Evolutionary conservation across 2,888 invertebrate genomes (phyloP).

Genomic region (Aleiodes leptofemur): DNA sequence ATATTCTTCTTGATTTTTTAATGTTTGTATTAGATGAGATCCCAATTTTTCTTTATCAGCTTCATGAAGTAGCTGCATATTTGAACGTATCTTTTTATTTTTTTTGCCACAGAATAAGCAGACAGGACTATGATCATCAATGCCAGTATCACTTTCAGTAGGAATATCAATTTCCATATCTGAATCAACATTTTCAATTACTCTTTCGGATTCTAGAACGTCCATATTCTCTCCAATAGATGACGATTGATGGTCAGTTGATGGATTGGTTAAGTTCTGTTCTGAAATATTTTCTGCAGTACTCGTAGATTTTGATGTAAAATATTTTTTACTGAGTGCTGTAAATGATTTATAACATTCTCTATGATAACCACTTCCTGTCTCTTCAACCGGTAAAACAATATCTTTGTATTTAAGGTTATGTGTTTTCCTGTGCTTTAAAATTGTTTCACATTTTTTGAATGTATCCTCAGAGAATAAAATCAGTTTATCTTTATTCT

Average conservation of each 20-base stretch:
- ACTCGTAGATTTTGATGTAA: not conserved
- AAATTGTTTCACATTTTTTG: conserved; percentile 43
- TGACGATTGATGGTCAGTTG: not conserved
- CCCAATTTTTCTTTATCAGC: conserved; percentile 31
- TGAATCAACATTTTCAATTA: not conserved
- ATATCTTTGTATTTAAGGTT: conserved; percentile 51
- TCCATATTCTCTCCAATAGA: not conserved
- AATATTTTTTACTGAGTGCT: conserved; percentile 30
- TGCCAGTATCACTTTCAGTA: conserved; percentile 43
- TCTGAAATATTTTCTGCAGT: not conserved
- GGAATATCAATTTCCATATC: conserved; percentile 7
- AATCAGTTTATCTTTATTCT: not conserved
- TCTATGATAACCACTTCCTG: conserved; percentile 29
- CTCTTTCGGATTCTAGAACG: not conserved
- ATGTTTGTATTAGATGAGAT: too few species aligned
- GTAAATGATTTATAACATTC: conserved; percentile 39
- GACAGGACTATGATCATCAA: conserved; percentile 30
- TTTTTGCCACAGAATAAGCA: conserved; percentile 35
- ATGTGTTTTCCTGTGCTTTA: conserved; percentile 48
- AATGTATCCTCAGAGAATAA: conserved; percentile 42
- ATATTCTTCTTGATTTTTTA: conserved; percentile 50
- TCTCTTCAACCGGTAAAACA: conserved; percentile 33
- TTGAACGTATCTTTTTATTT: conserved; percentile 30
- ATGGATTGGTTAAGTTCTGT: not conserved
- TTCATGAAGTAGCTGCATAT: conserved; percentile 50